A percentile compares a stretch with the other conserved stretches of the same genome.
Conservation (phyloP, 2,888 invertebrate species). For the Griposia aprilina region DNA sequence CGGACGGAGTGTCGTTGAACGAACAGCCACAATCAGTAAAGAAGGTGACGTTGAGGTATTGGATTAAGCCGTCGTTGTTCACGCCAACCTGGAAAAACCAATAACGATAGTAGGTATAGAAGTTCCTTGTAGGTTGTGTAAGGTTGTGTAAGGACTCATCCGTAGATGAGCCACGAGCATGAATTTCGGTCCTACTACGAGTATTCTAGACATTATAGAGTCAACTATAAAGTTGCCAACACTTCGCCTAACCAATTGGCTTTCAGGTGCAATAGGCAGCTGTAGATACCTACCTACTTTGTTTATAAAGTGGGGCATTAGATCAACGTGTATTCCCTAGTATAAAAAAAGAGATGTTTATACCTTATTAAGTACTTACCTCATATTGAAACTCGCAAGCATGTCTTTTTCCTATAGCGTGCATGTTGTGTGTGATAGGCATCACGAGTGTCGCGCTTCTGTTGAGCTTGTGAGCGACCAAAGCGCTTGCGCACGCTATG, state of each 20-base stretch:
- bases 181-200: not conserved
- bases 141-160: not conserved
- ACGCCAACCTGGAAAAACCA: slow-evolving; percentile 84
- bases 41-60: slow-evolving; percentile 87
- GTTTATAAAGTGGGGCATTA: no score
- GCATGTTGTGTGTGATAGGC: slow-evolving; percentile 92
- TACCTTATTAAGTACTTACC: slow-evolving; percentile 67
- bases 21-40: slow-evolving; percentile 83
- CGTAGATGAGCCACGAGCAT: not conserved
- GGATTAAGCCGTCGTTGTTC: slow-evolving; percentile 89
- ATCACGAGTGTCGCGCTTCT: slow-evolving; percentile 92
- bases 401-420: slow-evolving; percentile 90
- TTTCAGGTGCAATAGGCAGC: not conserved
- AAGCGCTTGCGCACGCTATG: slow-evolving; percentile 92
- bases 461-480: slow-evolving; percentile 91
- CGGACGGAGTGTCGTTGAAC: slow-evolving; percentile 80
- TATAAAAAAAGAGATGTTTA: not conserved
- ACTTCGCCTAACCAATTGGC: not conserved
- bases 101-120: not conserved
- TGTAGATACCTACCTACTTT: not conserved
- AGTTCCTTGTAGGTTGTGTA: no score
- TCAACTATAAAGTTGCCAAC: not conserved
- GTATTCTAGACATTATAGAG: no score
- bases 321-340: not conserved
- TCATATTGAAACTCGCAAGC: slow-evolving; percentile 89